Base-by-base conservation (phyloP, 2,888 invertebrate species). In the Rhingia rostrata region DNA sequence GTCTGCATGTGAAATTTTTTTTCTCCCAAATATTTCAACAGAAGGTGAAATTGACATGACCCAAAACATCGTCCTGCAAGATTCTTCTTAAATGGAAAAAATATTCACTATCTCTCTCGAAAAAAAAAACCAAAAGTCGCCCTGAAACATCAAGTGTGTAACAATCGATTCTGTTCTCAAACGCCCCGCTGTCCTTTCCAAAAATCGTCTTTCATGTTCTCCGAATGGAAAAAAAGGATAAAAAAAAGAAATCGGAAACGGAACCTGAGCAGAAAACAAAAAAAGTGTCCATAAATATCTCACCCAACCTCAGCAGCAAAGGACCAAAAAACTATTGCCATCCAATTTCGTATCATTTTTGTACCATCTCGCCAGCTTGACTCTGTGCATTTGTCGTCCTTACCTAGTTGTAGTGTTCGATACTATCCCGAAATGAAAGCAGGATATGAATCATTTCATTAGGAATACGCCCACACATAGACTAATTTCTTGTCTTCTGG, bases 391-490 rank as follows among this genome's bases (percentile, higher is more conserved):
- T 75, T 64, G 70, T 80, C 69, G 54, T 37, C 35, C 12, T 41
- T 22, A 22, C 22, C 22, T 22, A 1, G 22, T 22, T 22, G 22
- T 1, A 2, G 43, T 47, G 70, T 80, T 75, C 80, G 74, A 75
- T 80, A 58, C 67, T 2, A 22, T 22, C 22, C 66, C 66, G 64
- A 70, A 80, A 80, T 66, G 80, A 70, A 84, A 84, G 75, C 84
- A 74, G 84, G 84, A 84, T 66, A 84, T 84, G 84, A 79, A 80
- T 84, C 84, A 84, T 84, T 84, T 84, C 84, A 84, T 84, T 84
- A 80, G 75, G 61, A 75, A 54, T 37, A 74, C 84, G 70, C 84
- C 80, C 74, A 74, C 69, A 84, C 66, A 56, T 61, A 39, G 60
- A 64, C 79, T 80, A 66, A 83, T 83, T 69, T 9, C 61, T 32